Conservation (phyloP, 1,140 invertebrate genomes). For the Propsilocerus akamusi region DNA sequence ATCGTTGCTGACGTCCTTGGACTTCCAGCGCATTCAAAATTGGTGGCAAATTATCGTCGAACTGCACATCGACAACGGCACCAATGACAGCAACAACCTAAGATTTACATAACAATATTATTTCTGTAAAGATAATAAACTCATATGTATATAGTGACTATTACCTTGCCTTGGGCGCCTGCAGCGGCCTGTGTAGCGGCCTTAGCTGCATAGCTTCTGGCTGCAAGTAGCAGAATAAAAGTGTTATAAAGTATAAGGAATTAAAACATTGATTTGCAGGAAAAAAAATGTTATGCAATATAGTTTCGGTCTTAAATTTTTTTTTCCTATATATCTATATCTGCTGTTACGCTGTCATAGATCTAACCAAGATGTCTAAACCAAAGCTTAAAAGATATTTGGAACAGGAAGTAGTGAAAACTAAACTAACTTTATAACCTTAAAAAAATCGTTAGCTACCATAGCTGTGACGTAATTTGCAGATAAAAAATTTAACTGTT, state of each 20-base stretch:
- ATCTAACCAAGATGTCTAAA: no score
- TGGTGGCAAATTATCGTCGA: constrained; percentile 86
- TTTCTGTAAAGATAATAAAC: not conserved
- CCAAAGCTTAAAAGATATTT: not conserved
- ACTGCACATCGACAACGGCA: constrained; percentile 98
- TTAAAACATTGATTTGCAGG: not conserved
- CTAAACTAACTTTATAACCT: not conserved
- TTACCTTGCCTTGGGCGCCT: constrained; percentile 20
- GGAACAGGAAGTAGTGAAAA: not conserved
- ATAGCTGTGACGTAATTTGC: no score
- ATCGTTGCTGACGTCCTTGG: constrained; percentile 48
- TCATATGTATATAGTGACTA: not conserved
- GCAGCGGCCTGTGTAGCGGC: constrained; percentile 29
- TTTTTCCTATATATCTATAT: not conserved
- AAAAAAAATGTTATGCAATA: constrained; percentile 2
- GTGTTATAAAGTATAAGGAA: not conserved
- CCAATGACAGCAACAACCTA: constrained; percentile 93
- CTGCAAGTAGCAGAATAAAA: constrained; percentile 13
- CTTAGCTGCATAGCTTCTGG: constrained; percentile 27
- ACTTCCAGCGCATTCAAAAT: constrained; percentile 98
- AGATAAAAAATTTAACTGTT: no score
- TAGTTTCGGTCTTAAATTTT: not conserved
- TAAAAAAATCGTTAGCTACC: not conserved
- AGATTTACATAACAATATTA: constrained; percentile 26
- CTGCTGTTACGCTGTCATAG: not conserved